These are phyloP conservation scores for Falco concolor DNA, from an alignment of 2,797 vertebrate species.

Conservation along the genomic window DNA sequence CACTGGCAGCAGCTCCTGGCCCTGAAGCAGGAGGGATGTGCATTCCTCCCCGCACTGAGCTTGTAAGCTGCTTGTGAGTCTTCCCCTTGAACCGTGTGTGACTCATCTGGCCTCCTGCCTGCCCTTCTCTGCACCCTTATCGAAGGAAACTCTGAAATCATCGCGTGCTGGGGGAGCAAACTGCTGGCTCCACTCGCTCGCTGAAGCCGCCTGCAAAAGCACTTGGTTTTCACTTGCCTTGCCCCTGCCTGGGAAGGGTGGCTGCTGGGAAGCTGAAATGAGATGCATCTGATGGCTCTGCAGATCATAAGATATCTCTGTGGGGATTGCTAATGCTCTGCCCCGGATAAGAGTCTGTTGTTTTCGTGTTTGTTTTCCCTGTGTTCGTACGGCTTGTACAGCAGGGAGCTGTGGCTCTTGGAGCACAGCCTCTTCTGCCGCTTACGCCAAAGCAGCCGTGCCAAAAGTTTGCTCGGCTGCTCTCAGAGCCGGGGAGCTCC, in stretches of 20 bases:
- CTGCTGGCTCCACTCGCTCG: background rate
- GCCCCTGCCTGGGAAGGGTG: background rate
- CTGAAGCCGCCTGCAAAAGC: background rate
- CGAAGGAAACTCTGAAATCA: conserved; percentile 41
- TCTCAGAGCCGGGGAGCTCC: background rate
- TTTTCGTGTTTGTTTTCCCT: conserved; percentile 40
- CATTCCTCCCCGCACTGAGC: rapidly evolving
- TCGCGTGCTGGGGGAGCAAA: background rate
- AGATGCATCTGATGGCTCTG: background rate
- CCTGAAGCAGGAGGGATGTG: background rate
- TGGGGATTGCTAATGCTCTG: conserved; percentile 16
- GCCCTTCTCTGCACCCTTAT: background rate
- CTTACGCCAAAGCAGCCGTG: background rate
- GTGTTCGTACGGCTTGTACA: background rate
- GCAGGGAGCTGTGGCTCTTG: background rate
- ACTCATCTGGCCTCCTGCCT: conserved; percentile 28
- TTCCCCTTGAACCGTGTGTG: background rate
- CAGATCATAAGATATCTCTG: conserved; percentile 3
- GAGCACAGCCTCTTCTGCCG: conserved; percentile 12
- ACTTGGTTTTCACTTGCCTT: background rate
- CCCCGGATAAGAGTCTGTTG: conserved; percentile 17
- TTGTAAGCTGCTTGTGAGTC: background rate
- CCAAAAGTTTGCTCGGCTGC: background rate
- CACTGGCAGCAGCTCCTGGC: rapidly evolving
- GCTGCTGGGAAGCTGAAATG: background rate